phyloP scores from a whole-genome alignment of 2,113 vertebrate genomes.

The Campylomormyrus tamandua region DNA sequence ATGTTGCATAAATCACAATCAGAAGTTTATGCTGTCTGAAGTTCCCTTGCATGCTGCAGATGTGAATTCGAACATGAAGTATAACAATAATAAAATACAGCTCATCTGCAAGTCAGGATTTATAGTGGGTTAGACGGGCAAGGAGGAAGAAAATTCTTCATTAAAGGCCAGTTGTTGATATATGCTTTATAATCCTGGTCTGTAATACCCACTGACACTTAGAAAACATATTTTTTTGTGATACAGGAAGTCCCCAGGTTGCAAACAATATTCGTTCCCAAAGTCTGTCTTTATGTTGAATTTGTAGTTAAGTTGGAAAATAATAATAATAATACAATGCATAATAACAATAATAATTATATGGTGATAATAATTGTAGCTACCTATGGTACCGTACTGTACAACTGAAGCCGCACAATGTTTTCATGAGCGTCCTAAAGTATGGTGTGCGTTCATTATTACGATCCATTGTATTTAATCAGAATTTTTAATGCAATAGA shows the following conservation, averaged over 20 bases:
- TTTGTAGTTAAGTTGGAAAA: background rate
- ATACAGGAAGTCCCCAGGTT: background rate
- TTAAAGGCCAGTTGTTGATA: background rate
- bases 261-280: background rate
- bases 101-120: background rate
- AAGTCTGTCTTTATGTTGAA: background rate
- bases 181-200: background rate
- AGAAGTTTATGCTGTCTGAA: background rate
- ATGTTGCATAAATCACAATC: background rate
- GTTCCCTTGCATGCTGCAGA: background rate
- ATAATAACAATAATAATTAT: background rate
- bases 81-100: background rate
- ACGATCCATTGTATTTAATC: background rate
- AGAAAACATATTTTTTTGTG: background rate
- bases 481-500: background rate
- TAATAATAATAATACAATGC: background rate
- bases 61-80: background rate
- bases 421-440: background rate
- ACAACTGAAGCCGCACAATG: background rate
- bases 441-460: background rate
- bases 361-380: background rate
- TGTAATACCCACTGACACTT: background rate
- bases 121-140: background rate
- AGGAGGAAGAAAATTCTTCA: background rate
- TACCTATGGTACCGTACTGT: background rate